These are phyloP conservation scores for Cotesia glomerata DNA, from an alignment of 1,140 invertebrate species.

Conservation along the genomic window DNA sequence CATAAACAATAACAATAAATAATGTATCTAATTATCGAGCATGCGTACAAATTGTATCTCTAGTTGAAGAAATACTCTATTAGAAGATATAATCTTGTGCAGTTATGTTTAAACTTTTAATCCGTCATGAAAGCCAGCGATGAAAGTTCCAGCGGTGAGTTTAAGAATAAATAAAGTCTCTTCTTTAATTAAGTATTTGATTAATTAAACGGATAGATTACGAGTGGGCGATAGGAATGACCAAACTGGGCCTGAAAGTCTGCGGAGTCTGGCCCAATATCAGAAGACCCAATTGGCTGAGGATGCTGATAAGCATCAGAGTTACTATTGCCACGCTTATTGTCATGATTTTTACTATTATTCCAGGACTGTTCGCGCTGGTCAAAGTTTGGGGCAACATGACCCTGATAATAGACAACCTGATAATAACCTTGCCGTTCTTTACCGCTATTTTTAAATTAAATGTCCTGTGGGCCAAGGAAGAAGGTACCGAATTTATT, in stretches of 20 bases:
- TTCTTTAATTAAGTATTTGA: no score
- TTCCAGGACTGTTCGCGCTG: neutral
- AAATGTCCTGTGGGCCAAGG: neutral
- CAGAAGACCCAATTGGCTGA: neutral
- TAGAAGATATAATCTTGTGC: no score
- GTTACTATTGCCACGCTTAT: neutral
- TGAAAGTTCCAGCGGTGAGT: no score
- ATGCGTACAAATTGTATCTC: no score
- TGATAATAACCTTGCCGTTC: neutral
- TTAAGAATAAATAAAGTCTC: no score
- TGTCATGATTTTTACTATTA: neutral
- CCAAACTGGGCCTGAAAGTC: neutral
- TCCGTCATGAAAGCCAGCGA: no score
- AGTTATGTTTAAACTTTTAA: no score
- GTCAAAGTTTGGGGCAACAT: slow-evolving; percentile 11
- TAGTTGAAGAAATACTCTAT: no score
- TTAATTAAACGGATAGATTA: neutral
- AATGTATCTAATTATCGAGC: no score
- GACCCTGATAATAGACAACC: slow-evolving; percentile 7
- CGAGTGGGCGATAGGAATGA: neutral
- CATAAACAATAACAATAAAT: no score
- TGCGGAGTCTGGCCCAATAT: neutral
- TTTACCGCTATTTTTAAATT: neutral
- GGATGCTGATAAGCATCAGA: neutral
- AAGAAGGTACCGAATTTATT: neutral